Evolutionary conservation across 2,888 invertebrate species (phyloP).

Genomic region (Chironomus riparius): DNA sequence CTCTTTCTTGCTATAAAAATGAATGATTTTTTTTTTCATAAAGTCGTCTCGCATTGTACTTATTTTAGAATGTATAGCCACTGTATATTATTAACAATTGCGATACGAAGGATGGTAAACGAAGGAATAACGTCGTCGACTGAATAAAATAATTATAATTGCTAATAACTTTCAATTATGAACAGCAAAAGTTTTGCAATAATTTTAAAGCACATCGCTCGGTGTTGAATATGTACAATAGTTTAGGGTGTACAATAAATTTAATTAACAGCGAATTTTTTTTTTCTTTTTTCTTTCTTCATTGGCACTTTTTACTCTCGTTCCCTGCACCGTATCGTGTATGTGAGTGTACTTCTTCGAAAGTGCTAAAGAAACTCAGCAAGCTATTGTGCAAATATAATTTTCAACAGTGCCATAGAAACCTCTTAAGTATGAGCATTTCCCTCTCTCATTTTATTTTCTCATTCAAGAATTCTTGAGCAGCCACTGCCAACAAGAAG

Average conservation of each 20-base stretch:
- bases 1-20: background rate
- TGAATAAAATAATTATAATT: slow-evolving; percentile 17
- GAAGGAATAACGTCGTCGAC: background rate
- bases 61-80: background rate
- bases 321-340: background rate
- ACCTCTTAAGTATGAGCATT: too few species aligned
- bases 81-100: background rate
- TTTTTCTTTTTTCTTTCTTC: slow-evolving; percentile 6
- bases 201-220: slow-evolving; percentile 1
- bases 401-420: background rate
- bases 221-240: background rate
- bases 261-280: slow-evolving; percentile 15
- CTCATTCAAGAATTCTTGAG: background rate
- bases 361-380: background rate
- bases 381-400: background rate
- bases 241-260: slow-evolving; percentile 4
- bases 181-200: slow-evolving; percentile 1
- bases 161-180: slow-evolving; percentile 22
- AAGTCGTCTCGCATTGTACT: background rate
- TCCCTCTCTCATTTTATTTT: too few species aligned
- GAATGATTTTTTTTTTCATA: background rate
- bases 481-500: background rate
- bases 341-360: background rate
- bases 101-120: background rate
- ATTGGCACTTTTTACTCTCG: background rate